Base-by-base conservation (phyloP, 2,113 vertebrate genomes). In the Physeter macrocephalus region DNA sequence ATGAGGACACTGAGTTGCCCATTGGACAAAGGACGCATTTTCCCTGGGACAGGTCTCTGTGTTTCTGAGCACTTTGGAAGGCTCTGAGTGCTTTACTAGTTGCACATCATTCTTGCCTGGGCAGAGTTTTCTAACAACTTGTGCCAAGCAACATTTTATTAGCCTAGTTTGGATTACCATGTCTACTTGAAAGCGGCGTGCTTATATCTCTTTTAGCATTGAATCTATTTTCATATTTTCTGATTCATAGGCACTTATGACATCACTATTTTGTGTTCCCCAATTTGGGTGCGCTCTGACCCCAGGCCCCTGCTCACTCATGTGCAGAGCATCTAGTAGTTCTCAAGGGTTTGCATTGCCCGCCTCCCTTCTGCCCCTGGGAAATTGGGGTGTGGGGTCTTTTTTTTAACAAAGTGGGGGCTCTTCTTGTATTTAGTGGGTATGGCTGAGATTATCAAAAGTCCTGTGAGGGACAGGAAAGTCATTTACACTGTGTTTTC, bases 111-210 rank as follows among this genome's bases (percentile, higher is more conserved):
- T 96, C 80, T 96, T 95, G 93, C 75, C 72, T 80, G 92, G 41
- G 46, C 41, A 78, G 27, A 81, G n/a, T 85, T 96, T 94, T 91
- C 39, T 93, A 64, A 91, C 91, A 96, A 88, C 69, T 85, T 94
- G 15, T 83, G 91, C 75, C 77, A 77, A 77, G 39, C 39, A 67
- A 9, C 43, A 43, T 92, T 95, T 94, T 92, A 31, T 41, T 95
- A 71, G 66, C 75, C 52, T 88, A 62, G 23, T 93, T 94, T 83
- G 36, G 29, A 94, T 81, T 89, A 85, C 49, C 34, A 11, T 66
- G 75, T 84, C 29, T 80, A 21, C 74, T 77, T 85, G 21, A 84
- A 94, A 94, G 81, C 4, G 0, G 25, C 31, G 25, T 72, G 74
- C 80, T 80, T 90, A 54, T 61, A 36, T 83, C 29, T 94, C 54